Base-by-base conservation (phyloP, 2,113 vertebrate species). In the Stegastes partitus region DNA sequence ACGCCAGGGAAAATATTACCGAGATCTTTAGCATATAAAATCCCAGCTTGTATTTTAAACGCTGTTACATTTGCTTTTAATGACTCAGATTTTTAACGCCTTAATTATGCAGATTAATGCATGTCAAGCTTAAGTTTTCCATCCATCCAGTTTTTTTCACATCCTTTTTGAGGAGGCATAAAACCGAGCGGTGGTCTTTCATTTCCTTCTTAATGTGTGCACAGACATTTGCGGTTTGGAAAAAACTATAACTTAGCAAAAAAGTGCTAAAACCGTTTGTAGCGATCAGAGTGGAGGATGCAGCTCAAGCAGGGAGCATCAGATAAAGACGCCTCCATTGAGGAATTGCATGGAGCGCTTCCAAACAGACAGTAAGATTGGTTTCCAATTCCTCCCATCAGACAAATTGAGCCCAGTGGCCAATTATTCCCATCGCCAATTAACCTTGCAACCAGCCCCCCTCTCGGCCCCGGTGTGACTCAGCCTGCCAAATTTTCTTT, bases 401-500 rank as follows among this genome's bases (percentile, higher is more conserved):
- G 92, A 93, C 88, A 93, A 90, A 92, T 86, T 89, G 83, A 93
- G 90, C 89, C 85, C 85, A 91, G 83, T 93, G 91, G 88, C 87
- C 92, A 93, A 93, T 94, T 93, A 93, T 94, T 93, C 90, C 87
- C 90, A 82, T 85, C 81, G 91, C 91, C 92, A 94, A 94, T 94
- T 94, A 93, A 94, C 93, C 93, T 93, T 89, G 83, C 82, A 87
- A 74, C 74, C 84, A 86, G 72, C 82, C 72, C 82, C 66, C 74
- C 65, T 74, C 71, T 63, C 76, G 66, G 83, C 75, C 62, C 39
- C 76, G 26, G 77, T 55, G 31, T 71, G 67, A 85, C 75, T 86
- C 71, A 54, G 68, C 68, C 89, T 93, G 91, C 86, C 92, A 94
- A 92, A 92, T 90, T 82, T 84, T 75, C 89, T 91, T 86, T 82